Evolutionary conservation across 53 echinoderm and acorn worm species (phyloP).

Genomic region (Paracentrotus lividus): DNA sequence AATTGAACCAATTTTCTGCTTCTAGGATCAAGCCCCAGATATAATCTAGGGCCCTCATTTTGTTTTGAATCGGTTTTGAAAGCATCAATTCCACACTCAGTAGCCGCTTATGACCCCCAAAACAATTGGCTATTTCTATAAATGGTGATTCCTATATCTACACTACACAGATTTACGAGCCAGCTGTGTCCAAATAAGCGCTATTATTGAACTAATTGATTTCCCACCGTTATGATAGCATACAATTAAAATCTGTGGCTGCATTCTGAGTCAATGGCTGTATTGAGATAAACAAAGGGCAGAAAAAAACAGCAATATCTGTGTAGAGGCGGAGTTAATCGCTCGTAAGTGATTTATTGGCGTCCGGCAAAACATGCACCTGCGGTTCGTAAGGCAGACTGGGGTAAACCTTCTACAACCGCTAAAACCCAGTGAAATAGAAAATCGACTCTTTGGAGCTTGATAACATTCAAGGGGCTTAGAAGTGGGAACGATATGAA

Average conservation of each 20-base stretch:
- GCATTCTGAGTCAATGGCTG: neutral
- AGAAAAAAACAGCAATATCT: slow-evolving; percentile 43
- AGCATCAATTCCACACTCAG: neutral
- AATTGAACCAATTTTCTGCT: neutral
- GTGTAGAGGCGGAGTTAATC: slow-evolving; percentile 57
- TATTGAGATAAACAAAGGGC: slow-evolving; percentile 8
- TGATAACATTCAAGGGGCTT: slow-evolving; percentile 30
- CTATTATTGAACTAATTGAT: slow-evolving; percentile 48
- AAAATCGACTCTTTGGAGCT: slow-evolving; percentile 39
- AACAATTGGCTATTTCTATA: neutral
- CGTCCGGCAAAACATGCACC: slow-evolving; percentile 57
- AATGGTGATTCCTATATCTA: slow-evolving; percentile 8
- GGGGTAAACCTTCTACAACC: slow-evolving; percentile 48
- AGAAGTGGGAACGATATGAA: slow-evolving; percentile 45
- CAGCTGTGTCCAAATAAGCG: slow-evolving; percentile 26
- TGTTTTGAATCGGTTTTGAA: neutral
- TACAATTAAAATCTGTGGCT: slow-evolving; percentile 28
- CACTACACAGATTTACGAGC: slow-evolving; percentile 27
- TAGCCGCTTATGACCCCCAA: neutral
- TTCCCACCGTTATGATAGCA: slow-evolving; percentile 13
- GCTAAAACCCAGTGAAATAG: slow-evolving; percentile 21
- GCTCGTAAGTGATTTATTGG: slow-evolving; percentile 58
- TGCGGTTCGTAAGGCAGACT: slow-evolving; percentile 34
- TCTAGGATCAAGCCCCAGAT: neutral
- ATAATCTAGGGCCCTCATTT: neutral